Percentiles rank a stretch among this genome's conserved stretches.
phyloP scores from a whole-genome alignment of 2,113 vertebrate species.

The Etheostoma cragini region DNA sequence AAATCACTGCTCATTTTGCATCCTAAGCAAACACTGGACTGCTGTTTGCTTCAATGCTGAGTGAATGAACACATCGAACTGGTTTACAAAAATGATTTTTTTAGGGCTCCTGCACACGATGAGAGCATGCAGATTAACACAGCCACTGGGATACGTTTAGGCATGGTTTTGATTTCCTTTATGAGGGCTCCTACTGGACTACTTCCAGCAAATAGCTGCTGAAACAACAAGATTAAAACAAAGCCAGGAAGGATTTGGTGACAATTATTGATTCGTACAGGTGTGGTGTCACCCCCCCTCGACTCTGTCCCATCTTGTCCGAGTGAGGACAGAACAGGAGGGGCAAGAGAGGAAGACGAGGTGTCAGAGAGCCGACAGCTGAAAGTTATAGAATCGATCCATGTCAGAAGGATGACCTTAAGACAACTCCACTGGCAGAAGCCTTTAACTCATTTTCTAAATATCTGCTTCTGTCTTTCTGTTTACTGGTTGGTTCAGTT shows the following conservation, averaged over 20 bases:
- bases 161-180: not conserved
- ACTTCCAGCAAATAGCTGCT: slow-evolving; percentile 3
- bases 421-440: slow-evolving; percentile 32
- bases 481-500: not conserved
- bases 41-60: not conserved
- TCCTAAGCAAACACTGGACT: not conserved
- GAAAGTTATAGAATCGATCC: slow-evolving; percentile 54
- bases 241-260: slow-evolving; percentile 22
- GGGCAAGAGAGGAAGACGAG: slow-evolving; percentile 17
- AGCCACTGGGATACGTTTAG: not conserved
- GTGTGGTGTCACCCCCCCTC: slow-evolving; percentile 20
- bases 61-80: slow-evolving; percentile 1
- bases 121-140: not conserved
- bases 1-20: not conserved
- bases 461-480: slow-evolving; percentile 1
- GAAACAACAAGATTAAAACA: slow-evolving; percentile 8
- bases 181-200: not conserved
- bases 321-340: slow-evolving; percentile 3
- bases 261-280: slow-evolving; percentile 17
- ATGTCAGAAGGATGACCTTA: slow-evolving; percentile 42
- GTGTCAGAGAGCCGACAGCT: slow-evolving; percentile 37
- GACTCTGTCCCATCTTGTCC: slow-evolving; percentile 14
- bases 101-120: not conserved
- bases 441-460: slow-evolving; percentile 30
- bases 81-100: not conserved